phyloP scores from a whole-genome alignment of 2,797 vertebrate genomes.

The Hyperoplus lanceolatus region DNA sequence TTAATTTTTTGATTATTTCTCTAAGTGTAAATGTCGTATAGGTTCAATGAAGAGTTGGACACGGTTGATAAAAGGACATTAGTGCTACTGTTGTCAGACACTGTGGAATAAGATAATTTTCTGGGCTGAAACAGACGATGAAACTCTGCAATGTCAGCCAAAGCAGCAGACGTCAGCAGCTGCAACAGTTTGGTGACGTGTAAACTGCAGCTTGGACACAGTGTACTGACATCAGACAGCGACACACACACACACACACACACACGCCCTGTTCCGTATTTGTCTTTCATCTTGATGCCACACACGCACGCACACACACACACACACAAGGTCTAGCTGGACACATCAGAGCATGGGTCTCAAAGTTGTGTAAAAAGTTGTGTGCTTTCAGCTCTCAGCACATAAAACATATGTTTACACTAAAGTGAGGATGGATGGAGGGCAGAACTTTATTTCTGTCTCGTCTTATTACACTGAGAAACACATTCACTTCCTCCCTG shows the following conservation, averaged over 20 bases:
- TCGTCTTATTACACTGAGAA: slow-evolving; percentile 13
- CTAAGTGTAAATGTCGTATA: not conserved
- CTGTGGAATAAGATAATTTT: not conserved
- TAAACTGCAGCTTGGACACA: slow-evolving; percentile 33
- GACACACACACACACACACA: not conserved
- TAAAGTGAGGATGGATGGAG: slow-evolving; percentile 10
- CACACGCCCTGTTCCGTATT: slow-evolving; percentile 2
- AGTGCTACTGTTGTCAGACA: not conserved
- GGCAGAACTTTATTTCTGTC: slow-evolving; percentile 14
- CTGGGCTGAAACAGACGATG: not conserved
- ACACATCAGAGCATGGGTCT: slow-evolving; percentile 25
- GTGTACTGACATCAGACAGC: slow-evolving; percentile 7
- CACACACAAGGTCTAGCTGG: not conserved
- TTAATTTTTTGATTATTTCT: not conserved
- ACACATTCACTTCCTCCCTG: not conserved
- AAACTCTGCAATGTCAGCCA: not conserved
- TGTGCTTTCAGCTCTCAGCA: slow-evolving; percentile 20
- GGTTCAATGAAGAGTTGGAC: not conserved
- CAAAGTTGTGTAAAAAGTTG: slow-evolving; percentile 16
- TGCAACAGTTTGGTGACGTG: slow-evolving; percentile 56
- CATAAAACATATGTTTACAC: not conserved
- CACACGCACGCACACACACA: slow-evolving; percentile 29
- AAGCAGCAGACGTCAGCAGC: slow-evolving; percentile 32
- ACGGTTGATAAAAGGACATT: not conserved
- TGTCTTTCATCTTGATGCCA: slow-evolving; percentile 5